A percentile compares a stretch with the other conserved stretches of the same genome.
These are phyloP conservation scores for Coilia nasus DNA, from an alignment of 2,797 vertebrate genomes.

Conservation along the genomic window DNA sequence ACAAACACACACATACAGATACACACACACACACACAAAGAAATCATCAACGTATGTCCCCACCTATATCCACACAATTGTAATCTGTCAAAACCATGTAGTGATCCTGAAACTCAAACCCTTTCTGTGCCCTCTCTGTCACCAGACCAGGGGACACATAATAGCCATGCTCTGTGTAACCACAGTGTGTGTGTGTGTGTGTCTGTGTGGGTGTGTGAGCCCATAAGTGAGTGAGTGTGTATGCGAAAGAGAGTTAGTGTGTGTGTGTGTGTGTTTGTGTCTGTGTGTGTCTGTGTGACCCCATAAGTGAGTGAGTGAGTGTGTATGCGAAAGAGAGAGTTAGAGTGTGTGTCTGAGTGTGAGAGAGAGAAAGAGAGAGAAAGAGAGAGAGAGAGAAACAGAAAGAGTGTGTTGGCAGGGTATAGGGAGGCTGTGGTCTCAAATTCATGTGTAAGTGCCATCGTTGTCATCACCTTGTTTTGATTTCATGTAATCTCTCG, in stretches of 20 bases:
- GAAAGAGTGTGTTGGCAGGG: too few species aligned
- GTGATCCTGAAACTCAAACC: too few species aligned
- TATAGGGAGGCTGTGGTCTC: slow-evolving; percentile 57
- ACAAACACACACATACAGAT: too few species aligned
- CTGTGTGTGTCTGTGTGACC: slow-evolving; percentile 9
- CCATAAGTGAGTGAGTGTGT: slow-evolving; percentile 1
- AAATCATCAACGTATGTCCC: too few species aligned
- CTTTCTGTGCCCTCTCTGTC: too few species aligned
- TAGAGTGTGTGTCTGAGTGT: too few species aligned
- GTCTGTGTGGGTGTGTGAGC: not conserved
- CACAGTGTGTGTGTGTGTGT: slow-evolving; percentile 22
- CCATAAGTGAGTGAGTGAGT: slow-evolving; percentile 31
- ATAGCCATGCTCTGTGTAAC: too few species aligned
- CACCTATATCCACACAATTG: too few species aligned
- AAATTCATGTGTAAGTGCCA: slow-evolving; percentile 74
- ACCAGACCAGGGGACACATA: too few species aligned
- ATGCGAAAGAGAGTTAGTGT: not conserved
- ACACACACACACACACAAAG: too few species aligned
- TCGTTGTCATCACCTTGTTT: slow-evolving; percentile 83
- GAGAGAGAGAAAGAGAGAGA: too few species aligned
- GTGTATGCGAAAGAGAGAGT: slow-evolving; percentile 22
- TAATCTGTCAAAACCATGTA: too few species aligned
- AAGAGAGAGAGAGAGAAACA: not conserved
- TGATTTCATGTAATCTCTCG: slow-evolving; percentile 81
- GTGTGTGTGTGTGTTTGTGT: slow-evolving; percentile 18